Conservation (phyloP, 2,113 vertebrate species). For the Lipophrys pholis region DNA sequence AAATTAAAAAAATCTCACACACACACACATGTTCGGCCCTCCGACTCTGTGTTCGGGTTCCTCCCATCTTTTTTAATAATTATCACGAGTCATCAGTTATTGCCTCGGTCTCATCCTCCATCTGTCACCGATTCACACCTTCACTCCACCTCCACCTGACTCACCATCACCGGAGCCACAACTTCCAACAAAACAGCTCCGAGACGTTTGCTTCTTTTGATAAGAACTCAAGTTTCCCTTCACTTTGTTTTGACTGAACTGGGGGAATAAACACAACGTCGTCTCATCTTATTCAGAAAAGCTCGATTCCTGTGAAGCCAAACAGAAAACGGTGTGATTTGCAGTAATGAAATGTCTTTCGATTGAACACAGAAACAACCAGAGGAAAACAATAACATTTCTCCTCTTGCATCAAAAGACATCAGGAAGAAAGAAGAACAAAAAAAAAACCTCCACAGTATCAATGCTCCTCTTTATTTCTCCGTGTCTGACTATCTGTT, state of each 20-base stretch:
- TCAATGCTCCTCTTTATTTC: not conserved
- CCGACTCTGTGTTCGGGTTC: not conserved
- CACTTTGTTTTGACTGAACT: not conserved
- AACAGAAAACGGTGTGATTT: conserved; percentile 12
- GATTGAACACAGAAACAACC: conserved; percentile 44
- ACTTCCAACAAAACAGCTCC: not conserved
- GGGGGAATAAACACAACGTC: conserved; percentile 4
- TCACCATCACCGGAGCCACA: not conserved
- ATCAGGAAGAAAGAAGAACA: no score
- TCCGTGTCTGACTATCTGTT: conserved; percentile 28
- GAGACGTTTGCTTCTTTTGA: conserved; percentile 6
- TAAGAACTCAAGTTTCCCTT: not conserved
- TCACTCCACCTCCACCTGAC: not conserved
- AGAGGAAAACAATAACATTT: not conserved
- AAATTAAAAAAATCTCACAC: conserved; percentile 54
- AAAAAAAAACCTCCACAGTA: not conserved
- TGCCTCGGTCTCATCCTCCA: not conserved
- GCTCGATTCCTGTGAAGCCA: not conserved
- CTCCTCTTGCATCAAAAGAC: conserved; percentile 29
- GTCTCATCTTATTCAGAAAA: conserved; percentile 22
- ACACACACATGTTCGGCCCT: conserved; percentile 6
- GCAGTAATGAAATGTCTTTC: conserved; percentile 36
- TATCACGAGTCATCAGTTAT: not conserved
- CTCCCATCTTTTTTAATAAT: conserved; percentile 16
- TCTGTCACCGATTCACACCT: not conserved